These are phyloP conservation scores for Bucorvus abyssinicus DNA, from an alignment of 2,797 vertebrate genomes.

Conservation along the genomic window DNA sequence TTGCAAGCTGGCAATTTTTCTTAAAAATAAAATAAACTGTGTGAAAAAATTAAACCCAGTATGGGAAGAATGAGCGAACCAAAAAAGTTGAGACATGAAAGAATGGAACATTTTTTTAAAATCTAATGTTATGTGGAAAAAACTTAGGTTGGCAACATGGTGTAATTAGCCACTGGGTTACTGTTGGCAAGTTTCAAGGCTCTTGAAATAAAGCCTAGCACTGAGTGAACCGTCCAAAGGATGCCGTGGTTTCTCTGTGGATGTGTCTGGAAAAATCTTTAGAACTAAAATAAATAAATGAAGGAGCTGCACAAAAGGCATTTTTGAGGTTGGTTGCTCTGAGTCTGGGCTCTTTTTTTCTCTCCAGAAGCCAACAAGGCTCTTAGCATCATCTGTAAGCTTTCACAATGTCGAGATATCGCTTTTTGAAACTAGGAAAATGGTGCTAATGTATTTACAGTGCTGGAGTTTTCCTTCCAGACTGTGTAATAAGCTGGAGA, in stretches of 20 bases:
- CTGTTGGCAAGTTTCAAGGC: constrained; percentile 5
- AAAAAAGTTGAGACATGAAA: background rate
- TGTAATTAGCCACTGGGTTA: constrained; percentile 49
- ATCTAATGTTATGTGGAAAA: constrained; percentile 46
- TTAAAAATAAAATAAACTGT: background rate
- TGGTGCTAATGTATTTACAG: background rate
- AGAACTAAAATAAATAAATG: constrained; percentile 47
- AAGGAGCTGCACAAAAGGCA: constrained; percentile 30
- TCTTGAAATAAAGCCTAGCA: constrained; percentile 49
- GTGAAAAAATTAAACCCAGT: background rate
- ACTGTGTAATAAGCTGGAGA: background rate
- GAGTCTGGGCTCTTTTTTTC: background rate
- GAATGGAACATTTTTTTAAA: constrained; percentile 54
- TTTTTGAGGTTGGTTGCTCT: constrained; percentile 34
- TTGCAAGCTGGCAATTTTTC: background rate
- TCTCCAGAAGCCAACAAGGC: background rate
- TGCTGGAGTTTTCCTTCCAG: background rate
- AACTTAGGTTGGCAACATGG: constrained; percentile 1
- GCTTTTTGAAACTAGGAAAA: background rate
- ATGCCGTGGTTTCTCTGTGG: constrained; percentile 54
- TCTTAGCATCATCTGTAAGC: constrained; percentile 41
- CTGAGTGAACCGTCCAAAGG: background rate
- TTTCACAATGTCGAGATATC: background rate
- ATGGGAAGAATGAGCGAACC: background rate
- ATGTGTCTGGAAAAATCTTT: constrained; percentile 55